phyloP scores from a whole-genome alignment of 2,113 vertebrate genomes.

The Lophius piscatorius region DNA sequence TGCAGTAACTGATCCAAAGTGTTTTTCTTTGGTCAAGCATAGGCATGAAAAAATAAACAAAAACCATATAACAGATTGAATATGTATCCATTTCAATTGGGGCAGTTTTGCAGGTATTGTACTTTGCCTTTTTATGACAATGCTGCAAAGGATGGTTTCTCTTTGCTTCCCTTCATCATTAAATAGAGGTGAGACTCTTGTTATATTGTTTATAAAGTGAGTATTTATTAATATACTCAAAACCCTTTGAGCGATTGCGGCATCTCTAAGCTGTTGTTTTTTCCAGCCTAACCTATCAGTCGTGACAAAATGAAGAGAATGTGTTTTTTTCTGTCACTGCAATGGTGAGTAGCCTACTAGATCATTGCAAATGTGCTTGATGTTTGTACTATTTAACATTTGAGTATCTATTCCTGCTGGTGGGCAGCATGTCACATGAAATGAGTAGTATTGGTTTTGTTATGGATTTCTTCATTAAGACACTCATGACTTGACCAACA shows the following conservation, averaged over 20 bases:
- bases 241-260: neutral
- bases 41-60: too few relatives aligned
- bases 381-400: neutral
- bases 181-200: too few relatives aligned
- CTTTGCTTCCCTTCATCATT: too few relatives aligned
- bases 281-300: neutral
- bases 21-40: too few relatives aligned
- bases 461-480: neutral
- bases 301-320: conserved; percentile 15
- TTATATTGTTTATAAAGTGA: neutral
- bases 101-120: too few relatives aligned
- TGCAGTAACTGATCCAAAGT: too few relatives aligned
- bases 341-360: conserved; percentile 26
- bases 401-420: conserved; percentile 8
- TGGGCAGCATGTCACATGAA: conserved; percentile 7
- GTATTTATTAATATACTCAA: conserved; percentile 3
- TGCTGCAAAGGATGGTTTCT: too few relatives aligned
- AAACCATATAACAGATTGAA: too few relatives aligned
- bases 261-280: neutral
- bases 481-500: neutral
- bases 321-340: conserved; percentile 34
- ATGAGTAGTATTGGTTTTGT: neutral
- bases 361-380: conserved; percentile 25
- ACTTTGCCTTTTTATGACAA: too few relatives aligned
- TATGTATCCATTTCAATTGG: too few relatives aligned